Conservation (phyloP, 2,113 vertebrate species). For the Nymphicus hollandicus region DNA sequence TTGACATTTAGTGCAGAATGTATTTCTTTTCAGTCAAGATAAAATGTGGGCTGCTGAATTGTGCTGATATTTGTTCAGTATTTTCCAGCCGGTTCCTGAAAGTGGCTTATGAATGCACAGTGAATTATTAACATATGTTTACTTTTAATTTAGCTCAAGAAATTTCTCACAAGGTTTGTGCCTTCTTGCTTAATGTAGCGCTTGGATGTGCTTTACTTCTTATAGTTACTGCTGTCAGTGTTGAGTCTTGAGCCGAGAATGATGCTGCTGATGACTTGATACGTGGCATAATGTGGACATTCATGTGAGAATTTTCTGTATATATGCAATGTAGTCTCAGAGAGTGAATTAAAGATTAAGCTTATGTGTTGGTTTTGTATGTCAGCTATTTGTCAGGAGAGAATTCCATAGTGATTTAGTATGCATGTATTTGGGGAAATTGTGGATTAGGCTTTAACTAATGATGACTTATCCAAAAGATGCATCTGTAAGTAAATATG, state of each 20-base stretch:
- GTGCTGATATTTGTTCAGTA: neutral
- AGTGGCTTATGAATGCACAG: neutral
- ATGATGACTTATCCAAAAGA: neutral
- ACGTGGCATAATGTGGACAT: neutral
- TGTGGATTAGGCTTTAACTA: neutral
- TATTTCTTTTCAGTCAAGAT: neutral
- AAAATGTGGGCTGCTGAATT: neutral
- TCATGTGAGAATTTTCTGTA: neutral
- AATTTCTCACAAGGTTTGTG: neutral
- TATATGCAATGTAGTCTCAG: neutral
- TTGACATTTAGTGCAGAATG: neutral
- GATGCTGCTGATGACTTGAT: neutral
- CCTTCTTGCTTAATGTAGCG: neutral
- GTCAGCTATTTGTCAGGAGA: neutral
- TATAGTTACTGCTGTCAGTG: neutral
- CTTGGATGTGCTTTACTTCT: neutral
- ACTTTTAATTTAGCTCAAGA: neutral
- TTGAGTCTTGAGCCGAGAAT: neutral
- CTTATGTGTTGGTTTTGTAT: neutral
- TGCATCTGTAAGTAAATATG: neutral
- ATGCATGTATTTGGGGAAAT: neutral
- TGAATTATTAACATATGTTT: slow-evolving; percentile 22
- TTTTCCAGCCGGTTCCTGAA: neutral
- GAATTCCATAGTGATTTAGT: neutral
- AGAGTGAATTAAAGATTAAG: neutral